A percentile compares a stretch with the other conserved stretches of the same genome.
Evolutionary conservation across 2,888 invertebrate genomes (phyloP).

Genomic region (Blastobasis adustella): DNA sequence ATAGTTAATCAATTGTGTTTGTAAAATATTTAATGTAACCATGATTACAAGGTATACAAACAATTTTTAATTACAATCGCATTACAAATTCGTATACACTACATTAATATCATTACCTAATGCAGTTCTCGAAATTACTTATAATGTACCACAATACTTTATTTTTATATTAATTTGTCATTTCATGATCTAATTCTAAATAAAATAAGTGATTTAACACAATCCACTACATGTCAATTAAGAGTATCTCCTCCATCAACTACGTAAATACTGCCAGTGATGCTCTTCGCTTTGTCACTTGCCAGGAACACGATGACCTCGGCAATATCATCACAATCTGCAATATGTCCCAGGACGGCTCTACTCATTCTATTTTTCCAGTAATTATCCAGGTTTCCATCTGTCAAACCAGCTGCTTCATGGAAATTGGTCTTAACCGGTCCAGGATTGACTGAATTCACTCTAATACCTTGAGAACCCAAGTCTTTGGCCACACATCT

Average conservation of each 20-base stretch:
- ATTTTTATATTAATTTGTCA: too few species aligned
- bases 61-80: too few species aligned
- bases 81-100: too few species aligned
- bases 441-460: conserved; percentile 74
- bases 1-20: too few species aligned
- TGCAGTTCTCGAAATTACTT: too few species aligned
- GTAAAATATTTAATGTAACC: too few species aligned
- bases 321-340: conserved; percentile 11
- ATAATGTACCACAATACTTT: too few species aligned
- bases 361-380: not conserved
- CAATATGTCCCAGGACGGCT: conserved; percentile 6
- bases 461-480: conserved; percentile 71
- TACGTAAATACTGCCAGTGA: conserved; percentile 7
- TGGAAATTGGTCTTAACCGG: conserved; percentile 1
- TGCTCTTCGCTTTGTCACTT: conserved; percentile 13
- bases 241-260: not conserved
- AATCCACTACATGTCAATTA: too few species aligned
- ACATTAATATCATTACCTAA: too few species aligned
- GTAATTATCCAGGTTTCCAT: not conserved
- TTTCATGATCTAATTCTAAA: too few species aligned
- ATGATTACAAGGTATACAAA: too few species aligned
- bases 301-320: conserved; percentile 13
- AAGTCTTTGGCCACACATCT: conserved; percentile 78
- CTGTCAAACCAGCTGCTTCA: not conserved
- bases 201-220: too few species aligned